Evolutionary conservation across 2,113 vertebrate genomes (phyloP).

Genomic region (Tachycineta bicolor): DNA sequence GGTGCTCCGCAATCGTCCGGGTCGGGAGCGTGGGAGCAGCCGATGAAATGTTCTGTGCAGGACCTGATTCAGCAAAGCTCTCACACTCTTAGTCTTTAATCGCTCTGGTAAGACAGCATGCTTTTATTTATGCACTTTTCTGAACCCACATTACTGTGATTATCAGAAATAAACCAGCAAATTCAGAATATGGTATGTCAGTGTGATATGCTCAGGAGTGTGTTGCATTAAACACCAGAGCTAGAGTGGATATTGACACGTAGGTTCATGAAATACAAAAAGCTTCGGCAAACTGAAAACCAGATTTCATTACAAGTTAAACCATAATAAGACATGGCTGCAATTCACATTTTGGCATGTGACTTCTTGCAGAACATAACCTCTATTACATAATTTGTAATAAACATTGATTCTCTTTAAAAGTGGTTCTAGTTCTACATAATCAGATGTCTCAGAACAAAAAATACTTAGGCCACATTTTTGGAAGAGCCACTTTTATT

Average conservation of each 20-base stretch:
- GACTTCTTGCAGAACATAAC: neutral
- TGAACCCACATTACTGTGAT: neutral
- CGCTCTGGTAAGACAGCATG: neutral
- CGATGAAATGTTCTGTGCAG: neutral
- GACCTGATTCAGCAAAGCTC: neutral
- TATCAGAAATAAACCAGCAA: neutral
- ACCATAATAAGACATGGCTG: neutral
- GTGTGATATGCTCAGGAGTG: neutral
- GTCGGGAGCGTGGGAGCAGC: neutral
- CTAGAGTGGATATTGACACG: neutral
- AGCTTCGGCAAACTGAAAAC: neutral
- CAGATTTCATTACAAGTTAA: neutral
- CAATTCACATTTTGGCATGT: neutral
- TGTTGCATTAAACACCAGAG: neutral
- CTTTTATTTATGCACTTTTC: neutral
- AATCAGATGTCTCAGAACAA: neutral
- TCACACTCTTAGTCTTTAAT: neutral
- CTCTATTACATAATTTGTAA: neutral
- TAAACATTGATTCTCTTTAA: neutral
- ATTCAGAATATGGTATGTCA: accelerated
- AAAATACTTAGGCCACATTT: neutral
- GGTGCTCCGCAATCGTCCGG: neutral
- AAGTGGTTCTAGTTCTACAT: neutral
- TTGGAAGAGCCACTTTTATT: neutral
- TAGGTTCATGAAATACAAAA: neutral